phyloP scores from a whole-genome alignment of 2,797 vertebrate genomes.

The Eospalax fontanierii region DNA sequence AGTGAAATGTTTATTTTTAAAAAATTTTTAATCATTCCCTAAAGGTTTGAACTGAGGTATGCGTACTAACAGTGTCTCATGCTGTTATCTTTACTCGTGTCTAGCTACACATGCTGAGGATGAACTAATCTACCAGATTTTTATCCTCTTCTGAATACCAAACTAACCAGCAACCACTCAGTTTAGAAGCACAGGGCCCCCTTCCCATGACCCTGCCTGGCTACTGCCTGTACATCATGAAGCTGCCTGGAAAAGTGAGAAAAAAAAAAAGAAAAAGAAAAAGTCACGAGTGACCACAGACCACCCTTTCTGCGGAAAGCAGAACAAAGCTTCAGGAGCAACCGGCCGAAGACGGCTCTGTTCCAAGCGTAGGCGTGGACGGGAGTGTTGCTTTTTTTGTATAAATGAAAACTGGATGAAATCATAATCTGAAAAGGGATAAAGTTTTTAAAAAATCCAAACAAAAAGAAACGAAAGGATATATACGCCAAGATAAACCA shows the following conservation, averaged over 20 bases:
- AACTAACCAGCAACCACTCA: slow-evolving; percentile 93
- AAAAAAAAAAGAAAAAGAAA: not conserved
- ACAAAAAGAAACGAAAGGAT: slow-evolving; percentile 85
- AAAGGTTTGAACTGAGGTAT: slow-evolving; percentile 98
- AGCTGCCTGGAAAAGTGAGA: slow-evolving; percentile 92
- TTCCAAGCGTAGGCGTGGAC: slow-evolving; percentile 95
- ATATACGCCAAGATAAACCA: slow-evolving; percentile 91
- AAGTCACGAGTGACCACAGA: slow-evolving; percentile 91
- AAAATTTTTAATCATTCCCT: slow-evolving; percentile 94
- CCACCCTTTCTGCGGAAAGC: slow-evolving; percentile 90
- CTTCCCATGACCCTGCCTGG: slow-evolving; percentile 92
- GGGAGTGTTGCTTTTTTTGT: slow-evolving; percentile 94
- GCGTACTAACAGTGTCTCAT: slow-evolving; percentile 97
- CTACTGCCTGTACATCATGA: slow-evolving; percentile 90
- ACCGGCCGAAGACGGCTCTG: slow-evolving; percentile 93
- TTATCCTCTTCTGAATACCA: slow-evolving; percentile 93
- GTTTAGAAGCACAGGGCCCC: slow-evolving; percentile 91
- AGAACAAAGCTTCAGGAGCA: slow-evolving; percentile 89
- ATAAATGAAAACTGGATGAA: slow-evolving; percentile 93
- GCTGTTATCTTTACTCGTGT: slow-evolving; percentile 98
- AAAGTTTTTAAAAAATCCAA: not conserved
- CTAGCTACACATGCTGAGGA: slow-evolving; percentile 98
- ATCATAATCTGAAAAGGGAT: slow-evolving; percentile 87
- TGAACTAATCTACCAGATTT: slow-evolving; percentile 96
- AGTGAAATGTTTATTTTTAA: slow-evolving; percentile 94